Base-by-base conservation (phyloP, 2,113 vertebrate species). In the Pavo muticus region DNA sequence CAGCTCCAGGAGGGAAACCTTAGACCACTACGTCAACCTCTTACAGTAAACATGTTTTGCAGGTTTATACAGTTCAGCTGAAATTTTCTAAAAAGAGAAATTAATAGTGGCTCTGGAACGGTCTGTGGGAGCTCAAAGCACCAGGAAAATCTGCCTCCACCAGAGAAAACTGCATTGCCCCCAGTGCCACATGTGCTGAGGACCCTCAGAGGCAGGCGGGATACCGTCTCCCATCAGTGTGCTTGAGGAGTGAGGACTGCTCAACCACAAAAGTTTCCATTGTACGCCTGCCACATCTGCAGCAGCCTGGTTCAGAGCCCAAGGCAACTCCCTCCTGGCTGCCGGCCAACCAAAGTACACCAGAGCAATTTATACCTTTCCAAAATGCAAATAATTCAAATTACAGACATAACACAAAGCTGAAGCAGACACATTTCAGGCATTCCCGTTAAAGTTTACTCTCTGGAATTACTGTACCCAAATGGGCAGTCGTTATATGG, bases 11-110 rank as follows among this genome's bases (percentile, higher is more conserved):
- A 98, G 98, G 98, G 98, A 99, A 99, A 98, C 98, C 98, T 99
- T 98, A 99, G 98, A 98, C 97, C 97, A 95, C 97, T 97, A 98
- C 97, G 97, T 98, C 98, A 98, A 97, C 97, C 95, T 98, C 97
- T 97, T 97, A 97, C 94, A 97, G 98, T 99, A 99, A 99, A 99
- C 98, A 99, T 98, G 98, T 99, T 99, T 98, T 98, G 98, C 98
- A 98, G 98, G 97, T 97, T 97, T 96, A 95, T 90, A 96, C 71
- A 91, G 92, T 96, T 93, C 86, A 86, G 94, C 54, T 88, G 70
- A 96, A 96, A 78, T 71, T 24, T 56, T 56, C 39, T 74, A 86
- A 69, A 45, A n/a, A 72, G 60, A 45, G 92, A 94, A 93, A 89
- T 50, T 30, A 97, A 92, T 94, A 82, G 87, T 15, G 50, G n/a